Evolutionary conservation across 2,113 vertebrate species (phyloP).

Genomic region (Dromas ardeola): DNA sequence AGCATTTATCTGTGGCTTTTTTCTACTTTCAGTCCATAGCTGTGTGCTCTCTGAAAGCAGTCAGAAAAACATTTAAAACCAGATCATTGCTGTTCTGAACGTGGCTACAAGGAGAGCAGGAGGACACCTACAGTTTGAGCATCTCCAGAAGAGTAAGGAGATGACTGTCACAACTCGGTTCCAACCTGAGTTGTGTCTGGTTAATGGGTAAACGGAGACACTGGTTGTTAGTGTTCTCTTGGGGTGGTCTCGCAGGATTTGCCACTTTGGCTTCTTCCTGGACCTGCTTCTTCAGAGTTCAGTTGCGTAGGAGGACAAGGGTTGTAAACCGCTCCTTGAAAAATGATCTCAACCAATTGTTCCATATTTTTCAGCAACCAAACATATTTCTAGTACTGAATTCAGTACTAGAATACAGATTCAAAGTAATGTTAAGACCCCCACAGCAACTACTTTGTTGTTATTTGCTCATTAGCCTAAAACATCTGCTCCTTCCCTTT

Average conservation of each 20-base stretch:
- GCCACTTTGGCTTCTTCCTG: neutral
- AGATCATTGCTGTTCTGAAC: neutral
- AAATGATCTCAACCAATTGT: neutral
- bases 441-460: rapidly evolving
- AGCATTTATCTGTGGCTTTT: neutral
- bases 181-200: neutral
- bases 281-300: neutral
- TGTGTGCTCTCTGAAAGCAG: neutral
- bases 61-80: neutral
- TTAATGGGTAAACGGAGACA: neutral
- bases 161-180: neutral
- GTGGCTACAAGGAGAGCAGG: neutral
- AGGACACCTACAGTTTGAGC: neutral
- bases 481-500: neutral
- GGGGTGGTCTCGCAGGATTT: neutral
- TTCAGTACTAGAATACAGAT: no score
- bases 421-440: neutral
- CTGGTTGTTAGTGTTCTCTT: no score
- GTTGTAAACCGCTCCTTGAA: neutral
- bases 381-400: neutral
- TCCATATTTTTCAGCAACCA: neutral
- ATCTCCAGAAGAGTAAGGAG: neutral
- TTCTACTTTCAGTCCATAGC: neutral
- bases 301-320: neutral
- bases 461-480: neutral